Percentiles rank a stretch among this genome's conserved stretches.
Evolutionary conservation across 2,888 invertebrate genomes (phyloP).

Genomic region (Ommatoiulus sabulosus): DNA sequence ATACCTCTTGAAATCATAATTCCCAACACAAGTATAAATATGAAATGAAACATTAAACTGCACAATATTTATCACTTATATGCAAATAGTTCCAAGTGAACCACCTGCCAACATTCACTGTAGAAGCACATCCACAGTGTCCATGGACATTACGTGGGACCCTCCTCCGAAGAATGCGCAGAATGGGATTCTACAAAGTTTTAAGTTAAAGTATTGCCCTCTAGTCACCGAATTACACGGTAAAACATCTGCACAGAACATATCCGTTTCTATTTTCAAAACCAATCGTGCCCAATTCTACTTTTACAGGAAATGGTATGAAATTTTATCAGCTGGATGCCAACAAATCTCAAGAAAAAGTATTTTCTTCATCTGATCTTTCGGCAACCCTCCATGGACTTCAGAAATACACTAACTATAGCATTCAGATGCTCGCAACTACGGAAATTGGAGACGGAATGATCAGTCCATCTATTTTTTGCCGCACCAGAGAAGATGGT

Average conservation of each 20-base stretch:
- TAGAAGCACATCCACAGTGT: slow-evolving; percentile 66
- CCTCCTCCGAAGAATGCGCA: slow-evolving; percentile 67
- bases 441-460: slow-evolving; percentile 56
- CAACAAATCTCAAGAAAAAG: slow-evolving; percentile 48
- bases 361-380: slow-evolving; percentile 18
- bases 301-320: background rate
- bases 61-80: too few relatives aligned
- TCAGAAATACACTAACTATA: slow-evolving; percentile 57
- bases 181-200: slow-evolving; percentile 74
- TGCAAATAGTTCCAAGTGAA: slow-evolving; percentile 68
- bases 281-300: background rate
- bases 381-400: slow-evolving; percentile 49
- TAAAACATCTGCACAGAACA: background rate
- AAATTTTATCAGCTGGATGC: slow-evolving; percentile 44
- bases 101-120: slow-evolving; percentile 68
- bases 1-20: too few relatives aligned
- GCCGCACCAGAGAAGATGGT: slow-evolving; percentile 57
- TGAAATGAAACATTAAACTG: too few relatives aligned
- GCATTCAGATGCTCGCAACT: slow-evolving; percentile 52
- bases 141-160: slow-evolving; percentile 68
- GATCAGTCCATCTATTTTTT: slow-evolving; percentile 52
- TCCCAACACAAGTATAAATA: too few relatives aligned
- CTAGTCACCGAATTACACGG: slow-evolving; percentile 42
- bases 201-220: slow-evolving; percentile 77
- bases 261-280: background rate